Base-by-base conservation (phyloP, 1,140 invertebrate species). In the Thaumetopoea pityocampa region DNA sequence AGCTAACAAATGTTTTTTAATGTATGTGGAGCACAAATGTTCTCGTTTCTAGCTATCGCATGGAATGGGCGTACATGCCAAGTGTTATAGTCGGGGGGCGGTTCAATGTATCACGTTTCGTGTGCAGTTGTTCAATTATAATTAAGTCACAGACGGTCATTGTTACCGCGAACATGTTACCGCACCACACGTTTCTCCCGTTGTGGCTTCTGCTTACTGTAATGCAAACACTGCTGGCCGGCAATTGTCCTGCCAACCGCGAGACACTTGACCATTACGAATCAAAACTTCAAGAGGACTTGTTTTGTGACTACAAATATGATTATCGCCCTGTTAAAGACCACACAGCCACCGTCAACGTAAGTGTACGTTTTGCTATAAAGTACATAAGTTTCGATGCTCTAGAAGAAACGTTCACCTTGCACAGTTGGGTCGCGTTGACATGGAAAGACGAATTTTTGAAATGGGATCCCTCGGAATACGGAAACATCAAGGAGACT, bases 371-470 rank as follows among this genome's bases (percentile, higher is more conserved):
- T 1, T 67, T 83, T 14, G 66, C 71, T 3, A 41, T 84, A 1
- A 81, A 80, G 43, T 84, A 84, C 36, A 51, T 80, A 4, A 77
- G 61, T 35, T 79, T 84, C 19, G 74, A 84, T 36, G 20, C 53
- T 8, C 27, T 62, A 10, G 77, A 84, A 62, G 79, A 83, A 62
- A 74, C 67, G 2, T 70, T 83, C 19, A 80, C 61, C 1, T 19
- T 78, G 6, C 79, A 84, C 27, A 83, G 74, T 40, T 79, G 77
- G 74, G 65, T 83, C 5, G 68, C 66, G 5, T 34, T 83, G 30
- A 55, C 42, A 3, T 84, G 80, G 80, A 69, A 68, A 41, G 80
- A 84, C 19, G 67, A 78, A 48, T 74, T 71, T 38, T 37, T 84
- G 7, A 51, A 43, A 4, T 84, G 80, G 80, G 69, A 48, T 4